Evolutionary conservation across 2,888 invertebrate genomes (phyloP).

Genomic region (Frankliniella fusca): DNA sequence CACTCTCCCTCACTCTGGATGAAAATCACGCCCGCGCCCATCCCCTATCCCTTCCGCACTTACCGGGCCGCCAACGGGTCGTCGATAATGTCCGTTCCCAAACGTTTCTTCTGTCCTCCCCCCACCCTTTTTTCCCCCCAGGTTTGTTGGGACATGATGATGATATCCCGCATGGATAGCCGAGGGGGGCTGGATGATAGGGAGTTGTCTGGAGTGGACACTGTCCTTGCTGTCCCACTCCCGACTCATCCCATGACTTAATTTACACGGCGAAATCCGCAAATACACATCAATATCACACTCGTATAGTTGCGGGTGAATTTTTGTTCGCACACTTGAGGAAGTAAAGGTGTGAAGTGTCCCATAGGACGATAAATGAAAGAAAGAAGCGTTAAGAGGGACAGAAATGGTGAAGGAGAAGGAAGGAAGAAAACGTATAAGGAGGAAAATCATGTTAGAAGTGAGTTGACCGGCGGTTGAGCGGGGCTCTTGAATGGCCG

Average conservation of each 20-base stretch:
- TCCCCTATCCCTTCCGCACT: too few relatives aligned
- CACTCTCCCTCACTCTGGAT: background rate
- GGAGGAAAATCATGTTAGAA: background rate
- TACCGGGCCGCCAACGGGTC: background rate
- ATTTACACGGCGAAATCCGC: background rate
- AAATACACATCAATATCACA: too few relatives aligned
- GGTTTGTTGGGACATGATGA: background rate
- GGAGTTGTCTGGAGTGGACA: background rate
- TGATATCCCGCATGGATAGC: background rate
- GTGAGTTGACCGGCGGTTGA: too few relatives aligned
- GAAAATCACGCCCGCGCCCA: background rate
- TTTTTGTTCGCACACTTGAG: too few relatives aligned
- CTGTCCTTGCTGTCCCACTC: background rate
- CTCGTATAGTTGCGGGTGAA: too few relatives aligned
- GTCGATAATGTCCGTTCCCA: constrained; percentile 15
- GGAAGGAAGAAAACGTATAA: background rate
- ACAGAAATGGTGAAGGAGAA: too few relatives aligned
- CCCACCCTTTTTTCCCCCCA: too few relatives aligned
- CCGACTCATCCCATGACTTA: background rate
- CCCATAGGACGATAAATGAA: too few relatives aligned
- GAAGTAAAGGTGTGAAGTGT: too few relatives aligned
- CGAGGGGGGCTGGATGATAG: too few relatives aligned
- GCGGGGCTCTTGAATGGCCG: background rate
- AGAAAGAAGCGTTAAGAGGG: too few relatives aligned
- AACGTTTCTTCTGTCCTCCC: background rate